phyloP scores from a whole-genome alignment of 1,140 invertebrate species.

The Copidosoma floridanum region DNA sequence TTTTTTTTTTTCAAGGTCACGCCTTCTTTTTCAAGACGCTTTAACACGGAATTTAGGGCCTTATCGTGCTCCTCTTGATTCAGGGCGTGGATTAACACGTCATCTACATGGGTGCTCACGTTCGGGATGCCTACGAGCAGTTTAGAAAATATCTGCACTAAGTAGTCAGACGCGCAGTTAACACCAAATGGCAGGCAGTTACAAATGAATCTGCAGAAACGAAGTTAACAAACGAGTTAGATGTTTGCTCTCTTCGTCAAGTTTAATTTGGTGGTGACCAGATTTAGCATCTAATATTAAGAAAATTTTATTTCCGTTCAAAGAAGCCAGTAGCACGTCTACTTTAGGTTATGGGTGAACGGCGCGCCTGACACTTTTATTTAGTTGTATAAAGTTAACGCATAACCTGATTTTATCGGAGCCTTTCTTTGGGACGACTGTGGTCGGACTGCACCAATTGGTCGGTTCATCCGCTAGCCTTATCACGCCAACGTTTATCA shows the following conservation, averaged over 20 bases:
- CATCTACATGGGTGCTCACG: slow-evolving; percentile 9
- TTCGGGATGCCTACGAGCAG: background rate
- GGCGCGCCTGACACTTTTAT: slow-evolving; percentile 10
- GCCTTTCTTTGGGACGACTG: too few relatives aligned
- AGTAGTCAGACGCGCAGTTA: too few relatives aligned
- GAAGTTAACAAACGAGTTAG: slow-evolving; percentile 45
- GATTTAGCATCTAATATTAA: slow-evolving; percentile 30
- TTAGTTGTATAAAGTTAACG: slow-evolving; percentile 1
- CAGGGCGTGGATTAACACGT: slow-evolving; percentile 3
- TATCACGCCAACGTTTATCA: slow-evolving; percentile 6
- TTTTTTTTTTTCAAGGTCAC: slow-evolving; percentile 35
- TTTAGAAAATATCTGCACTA: slow-evolving; percentile 14
- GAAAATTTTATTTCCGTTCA: slow-evolving; percentile 34
- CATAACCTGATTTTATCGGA: slow-evolving; percentile 2
- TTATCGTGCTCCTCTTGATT: slow-evolving; percentile 22
- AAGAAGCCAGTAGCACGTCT: slow-evolving; percentile 10
- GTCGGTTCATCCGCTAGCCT: background rate
- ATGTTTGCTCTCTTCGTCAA: slow-evolving; percentile 30
- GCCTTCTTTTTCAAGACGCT: slow-evolving; percentile 27
- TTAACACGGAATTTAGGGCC: slow-evolving; percentile 29
- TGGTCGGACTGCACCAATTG: too few relatives aligned
- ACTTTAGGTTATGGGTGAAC: too few relatives aligned
- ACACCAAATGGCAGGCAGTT: slow-evolving; percentile 40
- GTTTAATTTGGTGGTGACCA: slow-evolving; percentile 21
- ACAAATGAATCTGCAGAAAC: slow-evolving; percentile 40